Evolutionary conservation across 2,888 invertebrate species (phyloP).

Genomic region (Julus scanicus): DNA sequence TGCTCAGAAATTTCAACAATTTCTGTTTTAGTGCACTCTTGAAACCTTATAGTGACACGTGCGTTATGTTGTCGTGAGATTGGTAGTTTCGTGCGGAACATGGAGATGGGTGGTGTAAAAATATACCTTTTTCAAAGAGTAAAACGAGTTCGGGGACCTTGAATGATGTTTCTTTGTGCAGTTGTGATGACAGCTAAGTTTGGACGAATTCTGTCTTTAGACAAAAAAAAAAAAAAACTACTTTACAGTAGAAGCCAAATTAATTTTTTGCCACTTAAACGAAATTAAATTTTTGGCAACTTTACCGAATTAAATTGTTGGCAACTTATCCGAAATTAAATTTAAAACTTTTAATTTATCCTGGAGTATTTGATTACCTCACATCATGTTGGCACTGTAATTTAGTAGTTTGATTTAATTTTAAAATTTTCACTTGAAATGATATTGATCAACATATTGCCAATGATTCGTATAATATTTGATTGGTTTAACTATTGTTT

Average conservation of each 20-base stretch:
- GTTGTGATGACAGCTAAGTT: constrained; percentile 30
- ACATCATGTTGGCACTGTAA: too few species aligned
- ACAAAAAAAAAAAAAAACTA: neutral
- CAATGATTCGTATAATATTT: too few species aligned
- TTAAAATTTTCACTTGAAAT: too few species aligned
- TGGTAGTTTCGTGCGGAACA: neutral
- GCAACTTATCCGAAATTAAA: neutral
- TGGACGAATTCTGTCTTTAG: constrained; percentile 43
- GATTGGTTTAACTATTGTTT: too few species aligned
- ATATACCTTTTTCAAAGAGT: constrained; percentile 37
- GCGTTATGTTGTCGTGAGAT: neutral
- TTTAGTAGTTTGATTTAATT: too few species aligned
- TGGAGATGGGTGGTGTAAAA: constrained; percentile 37
- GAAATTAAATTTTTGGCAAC: neutral
- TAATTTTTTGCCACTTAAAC: constrained; percentile 45
- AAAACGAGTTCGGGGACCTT: constrained; percentile 45
- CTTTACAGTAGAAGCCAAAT: neutral
- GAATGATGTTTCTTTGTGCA: constrained; percentile 29
- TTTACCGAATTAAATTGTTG: constrained; percentile 24
- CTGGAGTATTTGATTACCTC: neutral
- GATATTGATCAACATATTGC: too few species aligned
- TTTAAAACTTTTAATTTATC: neutral
- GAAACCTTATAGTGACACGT: constrained; percentile 38
- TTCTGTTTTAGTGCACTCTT: constrained; percentile 19
- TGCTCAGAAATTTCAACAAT: neutral